These are phyloP conservation scores for Tenthredo amoena DNA, from an alignment of 2,888 invertebrate species.

Conservation along the genomic window DNA sequence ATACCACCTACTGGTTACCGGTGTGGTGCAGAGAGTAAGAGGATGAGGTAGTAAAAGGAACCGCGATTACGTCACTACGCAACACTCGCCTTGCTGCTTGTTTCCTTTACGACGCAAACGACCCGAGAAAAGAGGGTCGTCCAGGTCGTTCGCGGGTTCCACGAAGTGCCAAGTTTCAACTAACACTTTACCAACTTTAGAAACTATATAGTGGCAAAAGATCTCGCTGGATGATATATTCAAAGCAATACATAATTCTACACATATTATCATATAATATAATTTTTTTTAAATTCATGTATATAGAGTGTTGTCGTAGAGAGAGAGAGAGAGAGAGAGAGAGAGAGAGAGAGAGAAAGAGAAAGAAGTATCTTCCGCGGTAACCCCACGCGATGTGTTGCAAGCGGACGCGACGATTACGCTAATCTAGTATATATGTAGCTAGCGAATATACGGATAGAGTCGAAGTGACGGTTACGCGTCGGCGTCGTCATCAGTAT, in stretches of 20 bases:
- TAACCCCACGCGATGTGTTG: neutral
- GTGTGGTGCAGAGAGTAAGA: neutral
- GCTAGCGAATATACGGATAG: neutral
- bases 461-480: constrained; percentile 11
- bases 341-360: neutral
- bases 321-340: neutral
- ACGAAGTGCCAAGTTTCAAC: constrained; percentile 34
- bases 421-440: constrained; percentile 23
- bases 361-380: neutral
- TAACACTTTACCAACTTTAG: neutral
- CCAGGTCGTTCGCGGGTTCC: constrained; percentile 7
- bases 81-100: constrained; percentile 19
- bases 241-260: neutral
- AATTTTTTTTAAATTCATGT: neutral
- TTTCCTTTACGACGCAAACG: constrained; percentile 43
- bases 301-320: too few relatives aligned
- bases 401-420: constrained; percentile 47
- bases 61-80: constrained; percentile 43
- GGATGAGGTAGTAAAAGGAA: constrained; percentile 24
- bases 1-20: neutral
- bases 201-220: neutral
- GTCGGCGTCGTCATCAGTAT: neutral
- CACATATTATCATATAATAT: neutral
- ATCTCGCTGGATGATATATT: too few relatives aligned
- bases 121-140: constrained; percentile 39